Evolutionary conservation across 2,888 invertebrate species (phyloP), one percentile per base, ranked within the genome.

Genomic region (Sclerodermus sp.): DNA sequence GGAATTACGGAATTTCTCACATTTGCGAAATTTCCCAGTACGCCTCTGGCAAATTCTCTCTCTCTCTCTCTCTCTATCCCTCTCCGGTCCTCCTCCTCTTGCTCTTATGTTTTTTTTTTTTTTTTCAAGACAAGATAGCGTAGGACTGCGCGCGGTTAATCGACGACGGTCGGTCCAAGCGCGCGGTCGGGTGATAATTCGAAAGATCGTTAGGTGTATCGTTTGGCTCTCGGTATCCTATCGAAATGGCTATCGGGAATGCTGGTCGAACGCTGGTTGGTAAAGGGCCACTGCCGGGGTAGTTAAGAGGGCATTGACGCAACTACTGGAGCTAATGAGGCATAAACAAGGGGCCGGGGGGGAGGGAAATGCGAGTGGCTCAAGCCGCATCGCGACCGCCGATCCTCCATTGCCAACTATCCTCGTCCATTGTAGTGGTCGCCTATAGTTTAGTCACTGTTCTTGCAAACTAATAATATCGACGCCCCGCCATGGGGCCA

Each of bases 281-380:
- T 45, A 47, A 50, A 58, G 56, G 53, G 58, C 43, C 48, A 45
- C 44, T 52, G 43, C 6, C 62, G 56, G 62, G 65, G 63, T 67
- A 66, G 70, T 68, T 70, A 67, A 70, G n/a, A n/a, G 69, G 62
- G 58, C 55, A 61, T 62, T 60, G 64, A 63, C 63, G 68, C 64
- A 70, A 70, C 70, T 70, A 66, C 61, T 57, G 66, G 47, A 48
- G 65, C 70, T 70, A 70, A 70, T 70, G 70, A 70, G 70, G 70
- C 67, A 68, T 70, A 70, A 70, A 70, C 68, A 70, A 70, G 40
- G 58, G 64, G 58, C 8, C 3, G 23, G 8, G 23, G 23, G 23
- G 3, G 8, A 23, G 8, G 23, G 23, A 8, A 8, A 5, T 60
- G 60, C 60, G 57, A 49, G 61, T 41, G 49, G 58, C 50, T 47